Conservation (phyloP, 2,888 invertebrate genomes). For the Apamea sordens region DNA sequence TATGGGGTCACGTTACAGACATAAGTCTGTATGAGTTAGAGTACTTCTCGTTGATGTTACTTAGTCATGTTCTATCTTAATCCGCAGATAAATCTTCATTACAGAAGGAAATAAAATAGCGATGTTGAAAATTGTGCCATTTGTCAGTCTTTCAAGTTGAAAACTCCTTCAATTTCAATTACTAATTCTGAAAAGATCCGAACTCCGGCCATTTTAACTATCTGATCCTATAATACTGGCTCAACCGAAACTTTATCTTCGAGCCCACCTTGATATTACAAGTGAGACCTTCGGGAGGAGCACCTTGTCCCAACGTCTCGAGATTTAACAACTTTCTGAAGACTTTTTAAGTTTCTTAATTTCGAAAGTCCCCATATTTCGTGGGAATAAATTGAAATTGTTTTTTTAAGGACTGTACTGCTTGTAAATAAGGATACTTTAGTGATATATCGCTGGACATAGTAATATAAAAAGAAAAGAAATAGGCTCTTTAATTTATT, state of each 20-base stretch:
- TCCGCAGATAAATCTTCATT: slow-evolving; percentile 31
- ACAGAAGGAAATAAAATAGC: slow-evolving; percentile 32
- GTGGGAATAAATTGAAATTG: slow-evolving; percentile 77
- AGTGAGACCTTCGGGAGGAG: slow-evolving; percentile 71
- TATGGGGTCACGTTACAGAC: slow-evolving; percentile 47
- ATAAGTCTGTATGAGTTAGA: slow-evolving; percentile 41
- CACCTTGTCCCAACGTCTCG: slow-evolving; percentile 78
- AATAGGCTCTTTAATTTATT: slow-evolving; percentile 13
- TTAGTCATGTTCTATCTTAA: slow-evolving; percentile 39
- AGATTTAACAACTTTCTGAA: slow-evolving; percentile 80
- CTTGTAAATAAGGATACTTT: slow-evolving; percentile 46
- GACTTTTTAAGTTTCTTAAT: slow-evolving; percentile 82
- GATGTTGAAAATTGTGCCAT: slow-evolving; percentile 44
- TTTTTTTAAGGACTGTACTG: slow-evolving; percentile 61
- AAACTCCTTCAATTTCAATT: slow-evolving; percentile 65
- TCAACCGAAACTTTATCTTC: slow-evolving; percentile 66
- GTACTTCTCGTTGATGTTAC: slow-evolving; percentile 19
- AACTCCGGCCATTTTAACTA: slow-evolving; percentile 66
- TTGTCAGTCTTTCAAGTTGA: slow-evolving; percentile 56
- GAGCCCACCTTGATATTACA: slow-evolving; percentile 73
- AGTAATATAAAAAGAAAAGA: neutral
- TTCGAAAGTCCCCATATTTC: slow-evolving; percentile 76
- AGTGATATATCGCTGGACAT: slow-evolving; percentile 40
- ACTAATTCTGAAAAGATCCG: slow-evolving; percentile 60
- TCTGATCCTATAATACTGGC: slow-evolving; percentile 68